phyloP scores from a whole-genome alignment of 2,888 invertebrate species.

The Mesodorylaimus sp. region DNA sequence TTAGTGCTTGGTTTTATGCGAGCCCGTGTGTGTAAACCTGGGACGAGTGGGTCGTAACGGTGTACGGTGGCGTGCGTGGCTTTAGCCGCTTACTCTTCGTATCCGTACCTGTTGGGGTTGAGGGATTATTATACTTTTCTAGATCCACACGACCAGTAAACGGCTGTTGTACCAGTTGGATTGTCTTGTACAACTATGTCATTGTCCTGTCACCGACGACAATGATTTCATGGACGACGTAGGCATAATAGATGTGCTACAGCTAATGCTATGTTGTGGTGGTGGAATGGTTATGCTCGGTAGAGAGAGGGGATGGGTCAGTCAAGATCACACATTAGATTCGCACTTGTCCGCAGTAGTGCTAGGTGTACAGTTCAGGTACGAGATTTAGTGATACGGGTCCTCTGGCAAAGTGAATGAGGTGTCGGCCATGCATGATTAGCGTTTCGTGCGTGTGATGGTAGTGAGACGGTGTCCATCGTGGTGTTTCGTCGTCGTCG shows the following conservation, averaged over 20 bases:
- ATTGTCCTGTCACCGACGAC: not conserved
- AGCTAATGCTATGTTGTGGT: too few species aligned
- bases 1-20: not conserved
- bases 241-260: not conserved
- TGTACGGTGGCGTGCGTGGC: too few species aligned
- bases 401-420: too few species aligned
- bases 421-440: too few species aligned
- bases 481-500: not conserved
- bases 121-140: constrained; percentile 18
- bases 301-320: too few species aligned
- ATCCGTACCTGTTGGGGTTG: not conserved
- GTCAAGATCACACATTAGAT: too few species aligned
- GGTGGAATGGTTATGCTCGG: too few species aligned
- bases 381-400: too few species aligned
- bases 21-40: not conserved
- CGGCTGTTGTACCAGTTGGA: constrained; percentile 83
- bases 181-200: constrained; percentile 84
- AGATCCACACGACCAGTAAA: constrained; percentile 87
- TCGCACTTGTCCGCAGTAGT: too few species aligned
- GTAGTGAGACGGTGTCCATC: not conserved
- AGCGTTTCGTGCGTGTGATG: too few species aligned
- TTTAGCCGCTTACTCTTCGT: not conserved
- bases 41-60: too few species aligned
- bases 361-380: too few species aligned
- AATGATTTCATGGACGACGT: not conserved